phyloP scores from a whole-genome alignment of 2,888 invertebrate species.

The Sarcophaga variegata region DNA sequence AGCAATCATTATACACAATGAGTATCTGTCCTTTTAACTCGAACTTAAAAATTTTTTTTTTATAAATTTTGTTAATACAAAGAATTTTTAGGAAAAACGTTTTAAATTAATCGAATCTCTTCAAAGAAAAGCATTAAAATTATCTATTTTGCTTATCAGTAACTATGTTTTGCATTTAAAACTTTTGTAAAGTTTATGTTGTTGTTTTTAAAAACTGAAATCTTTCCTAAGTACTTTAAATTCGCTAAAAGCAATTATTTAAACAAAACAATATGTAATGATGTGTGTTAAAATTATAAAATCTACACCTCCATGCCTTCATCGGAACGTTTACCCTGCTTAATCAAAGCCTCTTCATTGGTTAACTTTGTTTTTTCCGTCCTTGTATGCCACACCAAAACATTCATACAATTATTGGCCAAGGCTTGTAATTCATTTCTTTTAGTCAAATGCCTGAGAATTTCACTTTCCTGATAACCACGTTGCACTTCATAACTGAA shows the following conservation, averaged over 20 bases:
- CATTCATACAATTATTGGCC: slow-evolving; percentile 94
- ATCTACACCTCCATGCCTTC: slow-evolving; percentile 84
- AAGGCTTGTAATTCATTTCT: slow-evolving; percentile 92
- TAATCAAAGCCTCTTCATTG: slow-evolving; percentile 85
- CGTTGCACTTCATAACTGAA: slow-evolving; percentile 93
- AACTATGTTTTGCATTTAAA: too few species aligned
- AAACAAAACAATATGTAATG: background rate
- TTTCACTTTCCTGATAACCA: slow-evolving; percentile 94
- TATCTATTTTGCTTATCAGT: too few species aligned
- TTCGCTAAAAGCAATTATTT: slow-evolving; percentile 1
- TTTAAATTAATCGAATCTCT: too few species aligned
- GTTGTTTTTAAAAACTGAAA: too few species aligned
- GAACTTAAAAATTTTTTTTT: too few species aligned
- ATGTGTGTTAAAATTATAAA: background rate
- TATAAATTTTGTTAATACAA: too few species aligned
- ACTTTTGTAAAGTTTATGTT: too few species aligned
- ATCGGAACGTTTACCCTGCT: slow-evolving; percentile 84
- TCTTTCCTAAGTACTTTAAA: background rate
- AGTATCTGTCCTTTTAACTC: too few species aligned
- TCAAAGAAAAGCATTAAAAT: too few species aligned
- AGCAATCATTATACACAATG: too few species aligned
- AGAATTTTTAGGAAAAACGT: too few species aligned
- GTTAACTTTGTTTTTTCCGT: slow-evolving; percentile 93
- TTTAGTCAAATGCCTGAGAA: slow-evolving; percentile 88
- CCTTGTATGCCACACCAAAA: slow-evolving; percentile 99